Evolutionary conservation across 2,113 vertebrate genomes (phyloP).

Genomic region (Dromaius novaehollandiae): DNA sequence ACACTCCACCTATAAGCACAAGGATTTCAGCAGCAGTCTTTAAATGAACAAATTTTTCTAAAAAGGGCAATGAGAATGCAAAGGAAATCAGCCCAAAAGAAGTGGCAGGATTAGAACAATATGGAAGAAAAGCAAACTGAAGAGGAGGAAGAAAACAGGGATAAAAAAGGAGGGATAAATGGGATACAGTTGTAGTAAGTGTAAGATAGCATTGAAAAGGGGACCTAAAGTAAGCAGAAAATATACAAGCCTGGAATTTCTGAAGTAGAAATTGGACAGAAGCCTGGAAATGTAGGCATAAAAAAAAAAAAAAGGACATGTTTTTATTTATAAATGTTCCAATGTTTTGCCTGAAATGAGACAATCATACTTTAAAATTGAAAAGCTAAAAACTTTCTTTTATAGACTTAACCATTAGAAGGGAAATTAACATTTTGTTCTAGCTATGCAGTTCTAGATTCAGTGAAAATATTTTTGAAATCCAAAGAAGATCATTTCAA

Average conservation of each 20-base stretch:
- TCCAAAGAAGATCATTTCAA: not conserved
- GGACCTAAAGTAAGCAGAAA: constrained; percentile 52
- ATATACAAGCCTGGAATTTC: constrained; percentile 63
- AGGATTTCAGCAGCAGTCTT: not conserved
- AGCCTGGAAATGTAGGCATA: constrained; percentile 13
- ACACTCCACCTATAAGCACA: not conserved
- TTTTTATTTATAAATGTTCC: not conserved
- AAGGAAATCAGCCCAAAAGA: constrained; percentile 25
- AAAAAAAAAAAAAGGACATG: constrained; percentile 1
- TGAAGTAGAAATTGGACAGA: constrained; percentile 64
- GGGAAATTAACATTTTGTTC: not conserved
- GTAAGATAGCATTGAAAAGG: constrained; percentile 4
- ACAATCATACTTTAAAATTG: not conserved
- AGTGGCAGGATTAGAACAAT: not conserved
- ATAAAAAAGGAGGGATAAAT: not conserved
- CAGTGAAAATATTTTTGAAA: not conserved
- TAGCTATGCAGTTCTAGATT: not conserved
- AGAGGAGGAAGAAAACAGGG: not conserved
- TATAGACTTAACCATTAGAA: not conserved
- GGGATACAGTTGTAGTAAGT: not conserved
- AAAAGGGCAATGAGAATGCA: constrained; percentile 2
- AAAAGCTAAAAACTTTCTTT: not conserved
- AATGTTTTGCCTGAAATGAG: constrained; percentile 5
- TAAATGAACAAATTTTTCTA: not conserved
- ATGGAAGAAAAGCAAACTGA: constrained; percentile 13